A percentile compares a stretch with the other conserved stretches of the same genome.
Evolutionary conservation across 2,113 vertebrate species (phyloP).

Genomic region (Ceyx cyanopectus): DNA sequence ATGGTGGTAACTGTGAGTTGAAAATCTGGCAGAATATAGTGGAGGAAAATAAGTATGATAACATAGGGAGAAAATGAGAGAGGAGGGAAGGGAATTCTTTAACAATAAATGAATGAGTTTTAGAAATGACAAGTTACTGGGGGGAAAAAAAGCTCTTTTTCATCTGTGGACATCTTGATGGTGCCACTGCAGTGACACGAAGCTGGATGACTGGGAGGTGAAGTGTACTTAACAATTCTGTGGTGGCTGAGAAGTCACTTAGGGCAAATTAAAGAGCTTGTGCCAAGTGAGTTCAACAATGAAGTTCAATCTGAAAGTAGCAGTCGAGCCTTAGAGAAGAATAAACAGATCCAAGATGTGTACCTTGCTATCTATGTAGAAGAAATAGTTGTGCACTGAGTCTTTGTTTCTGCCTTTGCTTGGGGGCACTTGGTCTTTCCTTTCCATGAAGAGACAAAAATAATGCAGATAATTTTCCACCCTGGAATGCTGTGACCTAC

Average conservation of each 20-base stretch:
- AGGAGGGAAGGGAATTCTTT: not conserved
- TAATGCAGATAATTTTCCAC: not conserved
- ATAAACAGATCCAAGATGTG: not conserved
- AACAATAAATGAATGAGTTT: not conserved
- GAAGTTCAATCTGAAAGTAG: not conserved
- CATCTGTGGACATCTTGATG: not conserved
- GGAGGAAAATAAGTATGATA: not conserved
- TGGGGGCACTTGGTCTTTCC: not conserved
- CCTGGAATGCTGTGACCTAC: not conserved
- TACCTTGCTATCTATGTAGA: not conserved
- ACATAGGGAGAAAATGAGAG: not conserved
- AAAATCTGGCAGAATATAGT: not conserved
- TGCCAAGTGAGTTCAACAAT: not conserved
- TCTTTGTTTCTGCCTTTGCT: constrained; percentile 8
- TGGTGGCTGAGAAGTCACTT: not conserved
- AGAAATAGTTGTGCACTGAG: not conserved
- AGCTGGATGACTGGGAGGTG: not conserved
- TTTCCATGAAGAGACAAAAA: not conserved
- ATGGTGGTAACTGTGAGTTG: not conserved
- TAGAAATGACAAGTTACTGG: not conserved
- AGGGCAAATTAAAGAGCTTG: not conserved
- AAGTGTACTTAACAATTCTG: not conserved
- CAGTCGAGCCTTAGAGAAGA: not conserved
- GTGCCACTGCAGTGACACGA: not conserved
- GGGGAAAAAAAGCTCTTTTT: not conserved